Evolutionary conservation across 2,113 vertebrate genomes (phyloP).

Genomic region (Ophthalmolycus amberensis): DNA sequence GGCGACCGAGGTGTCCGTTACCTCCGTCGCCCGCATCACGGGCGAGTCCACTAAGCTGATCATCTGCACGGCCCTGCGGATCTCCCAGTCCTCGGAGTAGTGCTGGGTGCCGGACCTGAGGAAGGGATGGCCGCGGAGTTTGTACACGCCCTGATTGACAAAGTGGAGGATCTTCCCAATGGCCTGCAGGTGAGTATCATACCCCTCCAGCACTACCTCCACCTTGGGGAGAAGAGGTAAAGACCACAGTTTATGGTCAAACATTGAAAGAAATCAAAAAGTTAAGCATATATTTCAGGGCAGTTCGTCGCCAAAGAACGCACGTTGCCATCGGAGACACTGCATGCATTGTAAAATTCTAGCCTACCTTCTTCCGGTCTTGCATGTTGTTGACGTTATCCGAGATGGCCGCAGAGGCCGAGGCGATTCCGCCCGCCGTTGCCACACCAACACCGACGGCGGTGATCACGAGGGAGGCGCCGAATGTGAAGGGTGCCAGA

Average conservation of each 20-base stretch:
- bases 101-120: slow-evolving; percentile 79
- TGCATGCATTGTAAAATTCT: too few species aligned
- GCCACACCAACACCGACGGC: slow-evolving; percentile 79
- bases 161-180: slow-evolving; percentile 76
- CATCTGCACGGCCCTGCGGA: slow-evolving; percentile 75
- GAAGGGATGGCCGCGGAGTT: slow-evolving; percentile 74
- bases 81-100: slow-evolving; percentile 79
- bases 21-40: slow-evolving; percentile 32
- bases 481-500: slow-evolving; percentile 78
- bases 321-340: neutral
- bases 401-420: slow-evolving; percentile 77
- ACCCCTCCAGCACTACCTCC: slow-evolving; percentile 67
- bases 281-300: too few species aligned
- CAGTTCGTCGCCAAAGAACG: neutral
- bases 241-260: neutral
- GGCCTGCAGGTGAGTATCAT: slow-evolving; percentile 72
- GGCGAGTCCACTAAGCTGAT: slow-evolving; percentile 67
- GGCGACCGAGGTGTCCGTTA: slow-evolving; percentile 13
- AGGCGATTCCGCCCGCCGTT: slow-evolving; percentile 75
- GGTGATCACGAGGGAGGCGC: slow-evolving; percentile 77
- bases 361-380: slow-evolving; percentile 78
- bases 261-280: neutral
- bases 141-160: slow-evolving; percentile 71
- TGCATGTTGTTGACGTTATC: slow-evolving; percentile 78
- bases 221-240: slow-evolving; percentile 38